Base-by-base conservation (phyloP, 2,113 vertebrate genomes). In the Hucho hucho region DNA sequence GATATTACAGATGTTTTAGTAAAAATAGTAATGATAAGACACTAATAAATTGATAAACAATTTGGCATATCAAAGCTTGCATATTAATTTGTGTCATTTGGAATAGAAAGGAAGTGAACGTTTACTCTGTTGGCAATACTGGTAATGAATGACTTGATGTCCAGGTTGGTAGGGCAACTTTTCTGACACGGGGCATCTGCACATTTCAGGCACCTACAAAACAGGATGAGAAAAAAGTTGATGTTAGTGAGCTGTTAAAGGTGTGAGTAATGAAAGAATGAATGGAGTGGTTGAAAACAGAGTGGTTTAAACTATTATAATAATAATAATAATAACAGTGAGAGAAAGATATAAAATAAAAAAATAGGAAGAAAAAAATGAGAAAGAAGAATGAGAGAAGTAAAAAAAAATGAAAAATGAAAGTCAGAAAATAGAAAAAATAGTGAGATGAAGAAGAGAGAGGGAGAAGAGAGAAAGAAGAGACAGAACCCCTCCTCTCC, bases 131-230 rank as follows among this genome's bases (percentile, higher is more conserved):
- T 95, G 79, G 94, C 89, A 67, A 96, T 95, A 74, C 94, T 95
- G 70, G 93, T 95, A 89, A 96, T 95, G 89, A 96, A 97, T 6
- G 92, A 92, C 83, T 97, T 96, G 87, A 96, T 91, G 84, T 96
- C 94, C 72, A 97, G 89, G 87, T 95, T 91, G 75, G 95, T 96
- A 20, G 95, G 95, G 80, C 95, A 96, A 81, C 95, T 96, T 91
- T 97, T 95, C 90, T 96, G 95, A 90, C 94, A 97, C 1, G 95
- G 95, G 46, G 95, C 95, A 87, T 96, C 95, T 47, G 91, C 95
- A 90, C 95, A 96, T 85, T 96, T 97, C 25, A 96, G 83, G 75
- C 95, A 96, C 49, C 95, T 97, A 75, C n/a, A 70, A 81, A 78
- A 72, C 18, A 61, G n/a, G 2, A 56, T 20, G 53, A 56, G 53